Conservation (phyloP, 2,888 invertebrate genomes). For the Diaprepes abbreviatus region DNA sequence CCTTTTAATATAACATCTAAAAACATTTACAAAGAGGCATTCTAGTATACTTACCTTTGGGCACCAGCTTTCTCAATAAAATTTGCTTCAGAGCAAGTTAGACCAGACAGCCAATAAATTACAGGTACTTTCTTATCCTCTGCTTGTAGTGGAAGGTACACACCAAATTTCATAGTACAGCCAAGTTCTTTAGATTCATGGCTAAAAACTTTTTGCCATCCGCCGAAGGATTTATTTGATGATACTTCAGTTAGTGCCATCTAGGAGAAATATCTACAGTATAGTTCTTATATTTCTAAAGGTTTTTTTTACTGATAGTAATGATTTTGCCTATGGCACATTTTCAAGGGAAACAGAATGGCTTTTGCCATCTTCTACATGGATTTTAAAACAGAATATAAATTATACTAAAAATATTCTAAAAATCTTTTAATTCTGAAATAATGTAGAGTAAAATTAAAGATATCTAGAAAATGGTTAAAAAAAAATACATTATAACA, state of each 20-base stretch:
- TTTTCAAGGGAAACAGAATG: not conserved
- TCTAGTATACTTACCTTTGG: conserved; percentile 72
- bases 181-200: conserved; percentile 84
- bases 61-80: conserved; percentile 96
- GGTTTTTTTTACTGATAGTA: too few relatives aligned
- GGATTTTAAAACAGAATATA: too few relatives aligned
- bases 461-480: too few relatives aligned
- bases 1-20: too few relatives aligned
- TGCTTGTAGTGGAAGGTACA: conserved; percentile 84
- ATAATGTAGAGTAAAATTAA: too few relatives aligned
- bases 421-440: too few relatives aligned
- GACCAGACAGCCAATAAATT: conserved; percentile 91
- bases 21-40: too few relatives aligned
- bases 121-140: conserved; percentile 80
- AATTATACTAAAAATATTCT: too few relatives aligned
- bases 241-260: conserved; percentile 70
- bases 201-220: conserved; percentile 86
- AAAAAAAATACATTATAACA: too few relatives aligned
- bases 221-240: conserved; percentile 83
- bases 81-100: conserved; percentile 95
- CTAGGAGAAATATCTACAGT: not conserved
- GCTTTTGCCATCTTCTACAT: too few relatives aligned
- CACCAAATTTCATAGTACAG: conserved; percentile 94
- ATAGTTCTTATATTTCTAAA: too few relatives aligned
- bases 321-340: too few relatives aligned